Percentiles rank a stretch among this genome's conserved stretches.
These are phyloP conservation scores for Neoniphon sammara DNA, from an alignment of 2,797 vertebrate species.

Conservation along the genomic window DNA sequence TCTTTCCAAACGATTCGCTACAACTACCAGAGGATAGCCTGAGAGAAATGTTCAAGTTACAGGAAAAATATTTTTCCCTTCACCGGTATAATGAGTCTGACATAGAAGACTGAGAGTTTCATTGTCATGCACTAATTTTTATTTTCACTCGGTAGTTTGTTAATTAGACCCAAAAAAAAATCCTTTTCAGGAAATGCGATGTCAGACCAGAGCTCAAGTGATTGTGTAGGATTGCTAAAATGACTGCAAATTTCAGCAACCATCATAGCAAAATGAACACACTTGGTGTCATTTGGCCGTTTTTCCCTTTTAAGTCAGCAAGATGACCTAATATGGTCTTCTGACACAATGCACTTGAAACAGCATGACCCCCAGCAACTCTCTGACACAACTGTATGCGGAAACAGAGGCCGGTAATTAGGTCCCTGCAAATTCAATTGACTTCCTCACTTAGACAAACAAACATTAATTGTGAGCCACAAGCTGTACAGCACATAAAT, in stretches of 20 bases:
- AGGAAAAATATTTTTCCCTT: not conserved
- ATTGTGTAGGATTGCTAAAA: not conserved
- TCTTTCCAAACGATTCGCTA: slow-evolving; percentile 40
- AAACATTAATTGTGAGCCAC: slow-evolving; percentile 61
- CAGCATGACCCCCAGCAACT: slow-evolving; percentile 41
- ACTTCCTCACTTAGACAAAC: slow-evolving; percentile 58
- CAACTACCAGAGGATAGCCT: slow-evolving; percentile 25
- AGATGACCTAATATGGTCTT: slow-evolving; percentile 11
- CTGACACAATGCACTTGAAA: slow-evolving; percentile 39
- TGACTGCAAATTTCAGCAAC: slow-evolving; percentile 5
- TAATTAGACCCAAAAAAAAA: too few relatives aligned
- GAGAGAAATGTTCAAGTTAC: slow-evolving; percentile 12
- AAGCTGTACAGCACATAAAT: slow-evolving; percentile 40
- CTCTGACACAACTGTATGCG: slow-evolving; percentile 42
- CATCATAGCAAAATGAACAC: not conserved
- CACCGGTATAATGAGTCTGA: slow-evolving; percentile 9
- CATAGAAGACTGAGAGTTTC: slow-evolving; percentile 7
- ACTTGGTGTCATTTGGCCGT: not conserved
- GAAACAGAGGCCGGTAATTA: slow-evolving; percentile 77
- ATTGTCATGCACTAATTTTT: too few relatives aligned
- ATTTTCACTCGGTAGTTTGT: too few relatives aligned
- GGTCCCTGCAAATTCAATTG: slow-evolving; percentile 72
- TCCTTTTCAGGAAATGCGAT: too few relatives aligned
- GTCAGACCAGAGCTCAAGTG: too few relatives aligned
- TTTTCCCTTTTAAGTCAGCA: slow-evolving; percentile 10